Evolutionary conservation across 1,140 invertebrate genomes (phyloP).

Genomic region (Pseudomyrmex flavicornis): DNA sequence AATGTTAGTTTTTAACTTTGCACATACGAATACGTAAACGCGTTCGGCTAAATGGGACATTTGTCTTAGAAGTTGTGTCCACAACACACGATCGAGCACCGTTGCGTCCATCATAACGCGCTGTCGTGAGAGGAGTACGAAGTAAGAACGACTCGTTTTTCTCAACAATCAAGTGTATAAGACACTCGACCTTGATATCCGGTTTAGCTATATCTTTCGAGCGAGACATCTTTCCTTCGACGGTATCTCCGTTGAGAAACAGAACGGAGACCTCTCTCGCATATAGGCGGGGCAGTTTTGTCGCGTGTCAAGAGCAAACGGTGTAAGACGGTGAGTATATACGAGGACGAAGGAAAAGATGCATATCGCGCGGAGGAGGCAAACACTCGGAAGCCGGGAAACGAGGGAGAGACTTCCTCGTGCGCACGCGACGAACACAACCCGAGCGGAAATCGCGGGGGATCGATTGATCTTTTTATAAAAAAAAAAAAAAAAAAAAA

Average conservation of each 20-base stretch:
- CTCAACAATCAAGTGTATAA: neutral
- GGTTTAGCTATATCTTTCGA: constrained; percentile 19
- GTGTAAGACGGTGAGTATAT: constrained; percentile 15
- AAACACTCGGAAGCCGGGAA: neutral
- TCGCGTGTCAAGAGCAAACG: constrained; percentile 16
- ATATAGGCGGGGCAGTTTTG: neutral
- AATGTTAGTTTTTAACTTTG: too few species aligned
- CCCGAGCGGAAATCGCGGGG: neutral
- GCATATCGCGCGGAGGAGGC: constrained; percentile 4
- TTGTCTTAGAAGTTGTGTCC: too few species aligned
- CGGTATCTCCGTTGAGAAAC: constrained; percentile 3
- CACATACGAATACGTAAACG: too few species aligned
- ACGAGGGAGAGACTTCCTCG: neutral
- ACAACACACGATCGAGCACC: too few species aligned
- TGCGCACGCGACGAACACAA: too few species aligned
- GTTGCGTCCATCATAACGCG: neutral
- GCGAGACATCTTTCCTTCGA: neutral
- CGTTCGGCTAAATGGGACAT: too few species aligned
- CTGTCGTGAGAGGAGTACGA: constrained; percentile 47
- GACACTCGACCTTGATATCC: neutral
- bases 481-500: too few species aligned
- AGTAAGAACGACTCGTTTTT: constrained; percentile 42
- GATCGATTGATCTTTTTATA: constrained; percentile 49
- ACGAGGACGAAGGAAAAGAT: constrained; percentile 12
- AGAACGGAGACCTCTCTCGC: neutral